Percentiles rank a stretch among this genome's conserved stretches.
phyloP scores from a whole-genome alignment of 2,113 vertebrate species.

The Ictalurus punctatus region DNA sequence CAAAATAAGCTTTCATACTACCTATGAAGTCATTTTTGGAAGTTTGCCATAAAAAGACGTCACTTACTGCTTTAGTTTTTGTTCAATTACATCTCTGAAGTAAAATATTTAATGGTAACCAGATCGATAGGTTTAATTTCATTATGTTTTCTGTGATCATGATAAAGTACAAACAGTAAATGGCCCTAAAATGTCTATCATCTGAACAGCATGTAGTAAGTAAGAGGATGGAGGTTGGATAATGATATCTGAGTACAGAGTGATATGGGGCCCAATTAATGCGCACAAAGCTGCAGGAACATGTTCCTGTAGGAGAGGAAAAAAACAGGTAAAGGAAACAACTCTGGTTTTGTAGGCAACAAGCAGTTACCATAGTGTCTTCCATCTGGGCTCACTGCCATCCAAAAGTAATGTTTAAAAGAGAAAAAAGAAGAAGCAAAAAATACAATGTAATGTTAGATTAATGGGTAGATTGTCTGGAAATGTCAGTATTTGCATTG shows the following conservation, averaged over 20 bases:
- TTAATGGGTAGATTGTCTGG: neutral
- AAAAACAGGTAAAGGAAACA: neutral
- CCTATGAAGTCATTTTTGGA: neutral
- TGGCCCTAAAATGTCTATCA: neutral
- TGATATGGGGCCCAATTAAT: conserved; percentile 62
- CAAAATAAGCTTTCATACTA: neutral
- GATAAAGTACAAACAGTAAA: neutral
- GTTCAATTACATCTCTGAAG: neutral
- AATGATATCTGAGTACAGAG: neutral
- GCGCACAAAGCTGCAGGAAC: conserved; percentile 59
- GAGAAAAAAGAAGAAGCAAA: no score
- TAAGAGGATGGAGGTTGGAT: conserved; percentile 21
- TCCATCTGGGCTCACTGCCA: neutral
- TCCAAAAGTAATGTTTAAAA: neutral
- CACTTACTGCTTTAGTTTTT: neutral
- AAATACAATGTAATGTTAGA: neutral
- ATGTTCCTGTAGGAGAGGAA: conserved; percentile 45
- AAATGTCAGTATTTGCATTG: neutral
- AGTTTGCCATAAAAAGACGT: neutral
- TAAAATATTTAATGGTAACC: neutral
- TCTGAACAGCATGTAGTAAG: neutral
- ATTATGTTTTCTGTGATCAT: neutral
- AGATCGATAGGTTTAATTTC: neutral
- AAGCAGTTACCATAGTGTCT: neutral
- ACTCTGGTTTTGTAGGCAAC: neutral